Evolutionary conservation across 2,113 vertebrate genomes (phyloP).

Genomic region (Takifugu flavidus): DNA sequence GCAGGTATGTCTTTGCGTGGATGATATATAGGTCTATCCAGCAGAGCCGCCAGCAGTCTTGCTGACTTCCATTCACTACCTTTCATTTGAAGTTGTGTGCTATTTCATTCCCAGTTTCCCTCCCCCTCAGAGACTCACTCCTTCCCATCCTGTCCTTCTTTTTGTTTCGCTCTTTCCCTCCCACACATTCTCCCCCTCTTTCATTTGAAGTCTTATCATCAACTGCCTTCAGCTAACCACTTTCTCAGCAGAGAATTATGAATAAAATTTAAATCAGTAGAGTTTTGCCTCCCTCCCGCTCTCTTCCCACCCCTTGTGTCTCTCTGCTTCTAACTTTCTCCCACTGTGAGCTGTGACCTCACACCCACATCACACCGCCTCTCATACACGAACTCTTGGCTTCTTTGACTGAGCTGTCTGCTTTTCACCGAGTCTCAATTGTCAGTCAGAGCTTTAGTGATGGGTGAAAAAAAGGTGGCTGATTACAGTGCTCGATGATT

Average conservation of each 20-base stretch:
- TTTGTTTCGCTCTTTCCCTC: conserved; percentile 65
- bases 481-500: no score
- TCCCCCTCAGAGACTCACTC: conserved; percentile 59
- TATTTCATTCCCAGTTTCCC: conserved; percentile 52
- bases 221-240: conserved; percentile 58
- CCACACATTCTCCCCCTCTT: conserved; percentile 61
- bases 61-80: not conserved
- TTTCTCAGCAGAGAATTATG: conserved; percentile 64
- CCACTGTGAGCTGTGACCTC: conserved; percentile 42
- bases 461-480: not conserved
- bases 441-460: not conserved
- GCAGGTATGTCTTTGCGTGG: not conserved
- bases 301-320: conserved; percentile 31
- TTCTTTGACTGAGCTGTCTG: conserved; percentile 26
- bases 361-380: conserved; percentile 37
- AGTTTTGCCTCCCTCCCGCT: conserved; percentile 48
- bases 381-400: conserved; percentile 35
- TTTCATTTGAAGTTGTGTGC: conserved; percentile 47
- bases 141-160: conserved; percentile 58
- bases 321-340: conserved; percentile 53
- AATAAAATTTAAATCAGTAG: conserved; percentile 61
- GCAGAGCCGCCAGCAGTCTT: not conserved
- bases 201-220: conserved; percentile 62
- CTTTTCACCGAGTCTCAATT: conserved; percentile 18
- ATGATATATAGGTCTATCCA: not conserved